Evolutionary conservation across 2,113 vertebrate genomes (phyloP).

Genomic region (Gambusia affinis): DNA sequence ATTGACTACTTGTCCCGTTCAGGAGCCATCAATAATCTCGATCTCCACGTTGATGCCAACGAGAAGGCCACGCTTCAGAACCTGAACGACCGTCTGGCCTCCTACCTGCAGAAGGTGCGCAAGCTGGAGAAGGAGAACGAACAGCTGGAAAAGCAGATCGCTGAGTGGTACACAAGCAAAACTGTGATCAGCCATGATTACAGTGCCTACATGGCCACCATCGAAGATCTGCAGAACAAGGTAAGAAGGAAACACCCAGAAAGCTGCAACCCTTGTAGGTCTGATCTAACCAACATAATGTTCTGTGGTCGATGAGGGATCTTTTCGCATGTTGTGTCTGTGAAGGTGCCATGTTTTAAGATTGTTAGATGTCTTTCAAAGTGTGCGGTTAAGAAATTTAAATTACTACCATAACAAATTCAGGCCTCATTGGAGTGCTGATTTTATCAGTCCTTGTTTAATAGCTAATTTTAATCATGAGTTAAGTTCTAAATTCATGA

Average conservation of each 20-base stretch:
- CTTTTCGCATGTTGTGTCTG: not conserved
- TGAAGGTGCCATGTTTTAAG: not conserved
- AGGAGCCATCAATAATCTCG: slow-evolving; percentile 49
- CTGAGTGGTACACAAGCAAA: slow-evolving; percentile 63
- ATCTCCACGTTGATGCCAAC: slow-evolving; percentile 62
- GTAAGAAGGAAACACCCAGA: slow-evolving; percentile 46
- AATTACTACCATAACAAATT: not conserved
- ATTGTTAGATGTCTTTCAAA: not conserved
- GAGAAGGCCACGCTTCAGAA: slow-evolving; percentile 81
- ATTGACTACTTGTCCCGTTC: not conserved
- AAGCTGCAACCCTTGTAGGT: not conserved
- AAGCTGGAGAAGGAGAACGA: slow-evolving; percentile 73
- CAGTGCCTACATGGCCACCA: slow-evolving; percentile 58
- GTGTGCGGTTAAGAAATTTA: not conserved
- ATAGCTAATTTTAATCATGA: too few species aligned
- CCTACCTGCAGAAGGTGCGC: slow-evolving; percentile 78
- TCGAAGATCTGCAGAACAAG: slow-evolving; percentile 70
- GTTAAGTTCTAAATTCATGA: too few species aligned
- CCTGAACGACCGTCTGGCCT: slow-evolving; percentile 76
- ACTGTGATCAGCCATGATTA: slow-evolving; percentile 60
- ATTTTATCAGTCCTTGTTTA: not conserved
- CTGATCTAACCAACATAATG: not conserved
- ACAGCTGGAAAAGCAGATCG: slow-evolving; percentile 72
- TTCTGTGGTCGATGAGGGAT: not conserved
- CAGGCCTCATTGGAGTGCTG: not conserved